phyloP scores from a whole-genome alignment of 1,140 invertebrate genomes.

The Pectinophora gossypiella region DNA sequence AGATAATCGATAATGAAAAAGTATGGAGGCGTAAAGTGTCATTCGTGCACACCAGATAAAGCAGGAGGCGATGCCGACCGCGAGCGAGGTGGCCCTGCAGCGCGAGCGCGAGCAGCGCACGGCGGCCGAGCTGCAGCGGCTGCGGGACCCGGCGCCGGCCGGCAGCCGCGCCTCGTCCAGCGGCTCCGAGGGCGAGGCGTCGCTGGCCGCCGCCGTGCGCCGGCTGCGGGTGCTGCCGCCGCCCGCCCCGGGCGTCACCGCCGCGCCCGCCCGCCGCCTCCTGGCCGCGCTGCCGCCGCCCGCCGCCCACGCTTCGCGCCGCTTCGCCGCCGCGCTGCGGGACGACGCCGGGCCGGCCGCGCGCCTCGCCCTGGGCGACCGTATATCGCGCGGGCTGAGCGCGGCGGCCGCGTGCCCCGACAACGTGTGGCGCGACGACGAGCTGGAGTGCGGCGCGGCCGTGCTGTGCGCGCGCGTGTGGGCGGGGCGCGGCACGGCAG shows the following conservation, averaged over 20 bases:
- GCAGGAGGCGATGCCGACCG: neutral
- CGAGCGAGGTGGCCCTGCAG: neutral
- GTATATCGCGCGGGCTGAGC: neutral
- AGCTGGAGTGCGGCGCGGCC: neutral
- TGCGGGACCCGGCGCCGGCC: neutral
- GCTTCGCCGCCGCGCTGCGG: neutral
- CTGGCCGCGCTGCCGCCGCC: neutral
- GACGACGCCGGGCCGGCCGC: neutral
- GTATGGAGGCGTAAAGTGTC: too few relatives aligned
- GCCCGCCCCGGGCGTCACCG: neutral
- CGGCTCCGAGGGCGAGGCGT: neutral
- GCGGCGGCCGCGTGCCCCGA: neutral
- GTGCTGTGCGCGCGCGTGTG: neutral
- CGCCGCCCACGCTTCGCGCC: neutral
- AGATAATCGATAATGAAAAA: too few relatives aligned
- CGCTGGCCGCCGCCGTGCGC: neutral
- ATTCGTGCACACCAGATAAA: too few relatives aligned
- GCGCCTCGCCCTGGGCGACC: neutral
- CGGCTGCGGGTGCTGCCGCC: neutral
- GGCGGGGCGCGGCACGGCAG: neutral
- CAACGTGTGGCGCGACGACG: neutral
- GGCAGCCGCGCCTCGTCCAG: neutral
- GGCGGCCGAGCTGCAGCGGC: neutral
- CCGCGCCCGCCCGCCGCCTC: neutral
- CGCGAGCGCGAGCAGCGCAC: neutral